Conservation (phyloP, 1,140 invertebrate genomes). For the Chionoecetes opilio region DNA sequence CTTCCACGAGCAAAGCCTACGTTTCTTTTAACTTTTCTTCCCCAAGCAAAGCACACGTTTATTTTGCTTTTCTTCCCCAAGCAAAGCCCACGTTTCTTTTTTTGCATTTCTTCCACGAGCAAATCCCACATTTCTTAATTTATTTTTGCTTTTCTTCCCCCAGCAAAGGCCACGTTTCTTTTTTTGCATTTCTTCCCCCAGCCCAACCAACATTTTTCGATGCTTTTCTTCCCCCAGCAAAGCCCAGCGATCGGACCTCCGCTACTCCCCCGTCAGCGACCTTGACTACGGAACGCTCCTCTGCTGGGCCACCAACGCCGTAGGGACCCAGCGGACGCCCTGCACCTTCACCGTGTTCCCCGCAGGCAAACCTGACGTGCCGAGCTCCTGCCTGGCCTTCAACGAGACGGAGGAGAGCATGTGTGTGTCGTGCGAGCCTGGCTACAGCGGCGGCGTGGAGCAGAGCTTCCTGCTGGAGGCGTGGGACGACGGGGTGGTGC, state of each 20-base stretch:
- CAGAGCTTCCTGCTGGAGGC: constrained; percentile 94
- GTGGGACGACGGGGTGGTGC: constrained; percentile 81
- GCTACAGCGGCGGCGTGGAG: constrained; percentile 91
- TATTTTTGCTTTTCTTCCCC: no score
- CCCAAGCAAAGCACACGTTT: background rate
- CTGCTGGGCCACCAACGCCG: constrained; percentile 91
- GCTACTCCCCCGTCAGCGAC: constrained; percentile 82
- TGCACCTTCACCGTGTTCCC: constrained; percentile 94
- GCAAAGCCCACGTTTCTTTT: background rate
- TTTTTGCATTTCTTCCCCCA: background rate
- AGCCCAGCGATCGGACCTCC: constrained; percentile 80
- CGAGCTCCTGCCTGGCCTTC: constrained; percentile 72
- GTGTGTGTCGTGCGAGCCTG: constrained; percentile 90
- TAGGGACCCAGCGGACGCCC: constrained; percentile 90
- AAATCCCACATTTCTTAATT: no score
- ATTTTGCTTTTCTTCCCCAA: background rate
- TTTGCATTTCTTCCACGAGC: no score
- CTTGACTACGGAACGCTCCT: constrained; percentile 84
- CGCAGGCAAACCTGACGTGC: constrained; percentile 87
- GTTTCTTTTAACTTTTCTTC: no score
- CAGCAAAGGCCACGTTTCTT: no score
- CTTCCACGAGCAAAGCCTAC: no score
- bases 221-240: constrained; percentile 48
- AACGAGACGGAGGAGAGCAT: constrained; percentile 83
- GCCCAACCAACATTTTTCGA: no score